Conservation (phyloP, 2,888 invertebrate genomes). For the Limnephilus lunatus region DNA sequence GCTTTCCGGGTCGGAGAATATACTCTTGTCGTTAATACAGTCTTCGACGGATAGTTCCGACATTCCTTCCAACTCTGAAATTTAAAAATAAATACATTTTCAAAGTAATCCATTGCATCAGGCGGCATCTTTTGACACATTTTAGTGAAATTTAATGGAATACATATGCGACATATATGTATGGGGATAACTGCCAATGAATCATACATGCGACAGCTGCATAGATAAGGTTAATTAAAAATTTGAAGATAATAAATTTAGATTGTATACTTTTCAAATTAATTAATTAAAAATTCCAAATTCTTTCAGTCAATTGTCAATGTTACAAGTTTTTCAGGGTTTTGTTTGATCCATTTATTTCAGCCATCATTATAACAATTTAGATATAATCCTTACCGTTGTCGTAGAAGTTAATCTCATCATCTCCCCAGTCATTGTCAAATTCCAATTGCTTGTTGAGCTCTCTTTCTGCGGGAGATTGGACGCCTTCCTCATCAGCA, state of each 20-base stretch:
- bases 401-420: slow-evolving; percentile 69
- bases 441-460: slow-evolving; percentile 81
- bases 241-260: too few relatives aligned
- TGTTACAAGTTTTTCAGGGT: neutral
- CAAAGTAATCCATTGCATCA: too few relatives aligned
- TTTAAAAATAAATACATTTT: neutral
- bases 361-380: neutral
- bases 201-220: too few relatives aligned
- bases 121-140: too few relatives aligned
- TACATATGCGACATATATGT: too few relatives aligned
- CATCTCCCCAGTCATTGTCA: slow-evolving; percentile 81
- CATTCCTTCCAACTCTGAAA: slow-evolving; percentile 69
- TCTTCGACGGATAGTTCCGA: slow-evolving; percentile 78
- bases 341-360: neutral
- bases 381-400: slow-evolving; percentile 67
- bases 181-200: too few relatives aligned
- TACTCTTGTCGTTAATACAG: slow-evolving; percentile 76
- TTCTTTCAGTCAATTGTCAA: too few relatives aligned
- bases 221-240: too few relatives aligned
- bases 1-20: slow-evolving; percentile 85
- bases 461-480: slow-evolving; percentile 80
- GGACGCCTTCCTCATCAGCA: slow-evolving; percentile 82
- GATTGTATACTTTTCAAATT: too few relatives aligned
- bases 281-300: too few relatives aligned
- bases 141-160: too few relatives aligned